Evolutionary conservation across 2,888 invertebrate species (phyloP).

Genomic region (Masnerella sp.): DNA sequence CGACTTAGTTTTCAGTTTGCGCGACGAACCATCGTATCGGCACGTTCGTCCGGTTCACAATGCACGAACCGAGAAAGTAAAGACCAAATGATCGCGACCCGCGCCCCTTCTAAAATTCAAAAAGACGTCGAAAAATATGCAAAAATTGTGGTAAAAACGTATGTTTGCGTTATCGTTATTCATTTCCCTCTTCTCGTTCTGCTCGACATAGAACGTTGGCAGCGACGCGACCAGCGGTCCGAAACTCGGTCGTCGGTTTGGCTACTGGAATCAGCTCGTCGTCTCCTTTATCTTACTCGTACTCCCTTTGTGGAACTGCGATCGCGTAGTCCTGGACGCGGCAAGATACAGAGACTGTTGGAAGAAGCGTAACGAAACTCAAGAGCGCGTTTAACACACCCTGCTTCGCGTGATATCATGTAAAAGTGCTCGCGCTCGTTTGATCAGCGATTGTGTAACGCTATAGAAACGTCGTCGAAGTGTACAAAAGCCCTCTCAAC

Average conservation of each 20-base stretch:
- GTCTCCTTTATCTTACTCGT: neutral
- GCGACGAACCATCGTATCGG: no score
- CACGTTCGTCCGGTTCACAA: no score
- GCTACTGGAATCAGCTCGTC: no score
- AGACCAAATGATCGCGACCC: slow-evolving; percentile 26
- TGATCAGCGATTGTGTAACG: slow-evolving; percentile 59
- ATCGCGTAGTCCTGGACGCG: no score
- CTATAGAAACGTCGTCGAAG: slow-evolving; percentile 58
- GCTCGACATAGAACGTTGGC: slow-evolving; percentile 9
- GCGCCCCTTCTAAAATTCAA: slow-evolving; percentile 30
- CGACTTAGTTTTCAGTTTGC: no score
- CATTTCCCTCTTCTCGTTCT: neutral
- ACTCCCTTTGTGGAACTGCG: no score
- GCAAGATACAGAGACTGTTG: slow-evolving; percentile 25
- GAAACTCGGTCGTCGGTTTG: no score
- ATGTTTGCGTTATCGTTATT: no score
- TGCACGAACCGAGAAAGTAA: slow-evolving; percentile 18
- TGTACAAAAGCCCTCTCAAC: slow-evolving; percentile 58
- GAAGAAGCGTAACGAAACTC: slow-evolving; percentile 53
- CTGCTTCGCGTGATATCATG: slow-evolving; percentile 44
- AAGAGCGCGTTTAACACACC: slow-evolving; percentile 56
- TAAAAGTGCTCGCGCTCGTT: slow-evolving; percentile 45
- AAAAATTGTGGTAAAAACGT: slow-evolving; percentile 50
- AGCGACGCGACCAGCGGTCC: neutral
- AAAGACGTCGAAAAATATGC: slow-evolving; percentile 55